Conservation (phyloP, 2,113 vertebrate genomes). For the Melanerpes aurifrons region DNA sequence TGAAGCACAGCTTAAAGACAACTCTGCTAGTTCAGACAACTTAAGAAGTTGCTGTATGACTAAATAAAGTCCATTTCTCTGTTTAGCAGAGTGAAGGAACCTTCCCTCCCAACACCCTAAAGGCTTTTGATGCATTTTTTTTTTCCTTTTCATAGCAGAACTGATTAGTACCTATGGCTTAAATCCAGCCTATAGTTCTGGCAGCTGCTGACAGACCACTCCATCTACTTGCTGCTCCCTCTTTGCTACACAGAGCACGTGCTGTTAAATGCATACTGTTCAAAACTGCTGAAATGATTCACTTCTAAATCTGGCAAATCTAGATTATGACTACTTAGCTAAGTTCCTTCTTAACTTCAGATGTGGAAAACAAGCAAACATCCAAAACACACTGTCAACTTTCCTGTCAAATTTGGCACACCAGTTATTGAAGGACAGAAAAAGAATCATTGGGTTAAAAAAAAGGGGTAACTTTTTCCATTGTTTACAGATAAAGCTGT, state of each 20-base stretch:
- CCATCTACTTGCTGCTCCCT: conserved; percentile 26
- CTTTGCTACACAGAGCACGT: background rate
- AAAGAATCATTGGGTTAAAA: background rate
- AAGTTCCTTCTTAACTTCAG: background rate
- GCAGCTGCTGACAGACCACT: conserved; percentile 20
- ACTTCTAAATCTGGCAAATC: background rate
- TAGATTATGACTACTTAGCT: background rate
- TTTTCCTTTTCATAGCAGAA: background rate
- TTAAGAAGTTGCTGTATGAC: conserved; percentile 8
- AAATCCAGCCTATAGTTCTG: conserved; percentile 30
- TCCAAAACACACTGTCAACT: background rate
- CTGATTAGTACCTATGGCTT: conserved; percentile 53
- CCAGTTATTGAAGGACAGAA: background rate
- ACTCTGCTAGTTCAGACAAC: background rate
- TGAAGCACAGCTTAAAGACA: background rate
- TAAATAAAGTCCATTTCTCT: conserved; percentile 25
- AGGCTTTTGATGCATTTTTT: conserved; percentile 28
- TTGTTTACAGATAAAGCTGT: background rate
- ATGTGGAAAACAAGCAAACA: background rate
- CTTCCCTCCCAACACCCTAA: background rate
- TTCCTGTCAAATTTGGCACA: background rate
- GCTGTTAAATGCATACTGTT: background rate
- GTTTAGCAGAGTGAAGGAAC: conserved; percentile 14
- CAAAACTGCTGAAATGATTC: background rate
- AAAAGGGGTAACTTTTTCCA: background rate